These are phyloP conservation scores for Parascotia fuliginaria DNA, from an alignment of 2,888 invertebrate genomes.

Conservation along the genomic window DNA sequence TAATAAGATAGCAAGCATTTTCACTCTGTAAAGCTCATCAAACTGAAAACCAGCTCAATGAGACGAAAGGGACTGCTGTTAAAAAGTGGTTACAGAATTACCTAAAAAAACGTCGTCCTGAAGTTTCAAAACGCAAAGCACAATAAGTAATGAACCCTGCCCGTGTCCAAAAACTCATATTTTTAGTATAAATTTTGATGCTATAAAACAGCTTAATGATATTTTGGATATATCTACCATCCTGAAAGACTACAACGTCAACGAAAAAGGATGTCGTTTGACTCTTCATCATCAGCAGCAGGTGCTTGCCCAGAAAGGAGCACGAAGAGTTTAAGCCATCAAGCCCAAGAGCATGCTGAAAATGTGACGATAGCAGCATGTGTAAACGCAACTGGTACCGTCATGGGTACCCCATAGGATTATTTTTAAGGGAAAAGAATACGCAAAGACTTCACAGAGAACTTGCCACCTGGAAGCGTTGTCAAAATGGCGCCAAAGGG, in stretches of 20 bases:
- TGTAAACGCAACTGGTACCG: not conserved
- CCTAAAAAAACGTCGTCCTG: slow-evolving; percentile 24
- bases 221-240: not conserved
- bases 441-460: too few species aligned
- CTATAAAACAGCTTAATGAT: not conserved
- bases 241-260: slow-evolving; percentile 17
- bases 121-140: too few species aligned
- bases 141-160: slow-evolving; percentile 35
- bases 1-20: not conserved
- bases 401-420: not conserved
- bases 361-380: not conserved
- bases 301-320: slow-evolving; percentile 4
- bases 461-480: too few species aligned
- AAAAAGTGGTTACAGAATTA: slow-evolving; percentile 24
- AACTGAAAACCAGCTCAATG: slow-evolving; percentile 18
- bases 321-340: not conserved
- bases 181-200: slow-evolving; percentile 28
- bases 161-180: slow-evolving; percentile 36
- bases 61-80: slow-evolving; percentile 8
- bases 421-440: not conserved
- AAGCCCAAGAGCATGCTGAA: too few species aligned
- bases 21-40: slow-evolving; percentile 15
- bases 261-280: slow-evolving; percentile 24
- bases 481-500: too few species aligned
- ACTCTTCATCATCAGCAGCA: slow-evolving; percentile 23